Conservation (phyloP, 2,888 invertebrate genomes). For the Drosophila infuscata region DNA sequence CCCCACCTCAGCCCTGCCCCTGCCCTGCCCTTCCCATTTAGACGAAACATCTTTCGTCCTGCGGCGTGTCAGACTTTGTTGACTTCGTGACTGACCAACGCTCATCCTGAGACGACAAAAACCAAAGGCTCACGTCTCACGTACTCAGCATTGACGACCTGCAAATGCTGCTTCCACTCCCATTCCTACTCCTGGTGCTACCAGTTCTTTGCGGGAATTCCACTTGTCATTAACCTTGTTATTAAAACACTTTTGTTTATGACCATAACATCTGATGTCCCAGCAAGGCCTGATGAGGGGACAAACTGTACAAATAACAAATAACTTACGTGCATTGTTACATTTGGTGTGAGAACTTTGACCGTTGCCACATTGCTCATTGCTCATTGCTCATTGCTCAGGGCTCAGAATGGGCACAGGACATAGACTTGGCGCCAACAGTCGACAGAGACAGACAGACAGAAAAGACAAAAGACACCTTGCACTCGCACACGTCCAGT, state of each 20-base stretch:
- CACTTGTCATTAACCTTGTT: slow-evolving; percentile 83
- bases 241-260: slow-evolving; percentile 82
- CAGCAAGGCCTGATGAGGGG: slow-evolving; percentile 35
- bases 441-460: slow-evolving; percentile 13
- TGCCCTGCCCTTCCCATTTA: not conserved
- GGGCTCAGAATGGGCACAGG: slow-evolving; percentile 2
- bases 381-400: not conserved
- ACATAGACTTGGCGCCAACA: slow-evolving; percentile 20
- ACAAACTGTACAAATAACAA: slow-evolving; percentile 79
- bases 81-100: slow-evolving; percentile 54
- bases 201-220: slow-evolving; percentile 64
- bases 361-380: not conserved
- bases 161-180: slow-evolving; percentile 9
- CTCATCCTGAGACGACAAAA: slow-evolving; percentile 34
- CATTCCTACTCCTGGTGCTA: slow-evolving; percentile 2
- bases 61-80: slow-evolving; percentile 47
- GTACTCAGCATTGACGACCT: slow-evolving; percentile 47
- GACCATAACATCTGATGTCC: slow-evolving; percentile 82
- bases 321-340: slow-evolving; percentile 79
- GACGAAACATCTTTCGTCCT: slow-evolving; percentile 19
- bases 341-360: slow-evolving; percentile 7
- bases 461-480: slow-evolving; percentile 34
- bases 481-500: slow-evolving; percentile 1
- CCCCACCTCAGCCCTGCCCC: not conserved
- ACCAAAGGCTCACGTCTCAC: slow-evolving; percentile 50